A percentile compares a stretch with the other conserved stretches of the same genome.
phyloP scores from a whole-genome alignment of 2,113 vertebrate species.

The Saimiri boliviensis region DNA sequence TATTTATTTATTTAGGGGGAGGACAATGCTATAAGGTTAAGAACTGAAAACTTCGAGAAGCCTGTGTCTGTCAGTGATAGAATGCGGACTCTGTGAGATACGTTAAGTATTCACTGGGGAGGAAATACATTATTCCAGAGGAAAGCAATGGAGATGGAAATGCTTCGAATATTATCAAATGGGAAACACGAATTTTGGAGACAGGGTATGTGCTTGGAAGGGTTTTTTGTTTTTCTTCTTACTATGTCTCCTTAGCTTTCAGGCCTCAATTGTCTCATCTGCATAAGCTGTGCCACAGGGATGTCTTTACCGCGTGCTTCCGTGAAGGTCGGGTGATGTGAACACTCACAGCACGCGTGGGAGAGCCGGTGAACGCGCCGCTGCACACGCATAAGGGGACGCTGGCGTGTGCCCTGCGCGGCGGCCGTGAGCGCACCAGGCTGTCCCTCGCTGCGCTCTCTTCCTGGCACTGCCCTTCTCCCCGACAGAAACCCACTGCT shows the following conservation, averaged over 20 bases:
- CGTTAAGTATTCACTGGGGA: background rate
- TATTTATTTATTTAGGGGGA: background rate
- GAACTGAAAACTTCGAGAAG: background rate
- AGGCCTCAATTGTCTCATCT: background rate
- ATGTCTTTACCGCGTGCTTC: fast-evolving
- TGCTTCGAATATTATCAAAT: background rate
- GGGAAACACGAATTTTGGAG: background rate
- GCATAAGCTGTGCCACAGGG: background rate
- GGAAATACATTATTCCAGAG: background rate
- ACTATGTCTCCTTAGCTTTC: background rate
- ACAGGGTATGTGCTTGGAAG: background rate
- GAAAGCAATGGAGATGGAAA: background rate
- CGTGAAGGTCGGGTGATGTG: fast-evolving
- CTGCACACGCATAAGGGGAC: fast-evolving
- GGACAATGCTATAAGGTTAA: background rate
- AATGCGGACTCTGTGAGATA: background rate
- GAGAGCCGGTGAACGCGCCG: background rate
- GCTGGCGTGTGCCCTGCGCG: fast-evolving
- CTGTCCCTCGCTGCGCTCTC: background rate
- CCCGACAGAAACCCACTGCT: fast-evolving
- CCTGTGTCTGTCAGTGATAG: fast-evolving
- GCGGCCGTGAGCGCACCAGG: background rate
- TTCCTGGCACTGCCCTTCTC: background rate
- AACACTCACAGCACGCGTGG: fast-evolving
- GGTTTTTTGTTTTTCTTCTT: no score